Percentiles rank a stretch among this genome's conserved stretches.
These are phyloP conservation scores for Globodera rostochiensis DNA, from an alignment of 1,140 invertebrate genomes.

Conservation along the genomic window DNA sequence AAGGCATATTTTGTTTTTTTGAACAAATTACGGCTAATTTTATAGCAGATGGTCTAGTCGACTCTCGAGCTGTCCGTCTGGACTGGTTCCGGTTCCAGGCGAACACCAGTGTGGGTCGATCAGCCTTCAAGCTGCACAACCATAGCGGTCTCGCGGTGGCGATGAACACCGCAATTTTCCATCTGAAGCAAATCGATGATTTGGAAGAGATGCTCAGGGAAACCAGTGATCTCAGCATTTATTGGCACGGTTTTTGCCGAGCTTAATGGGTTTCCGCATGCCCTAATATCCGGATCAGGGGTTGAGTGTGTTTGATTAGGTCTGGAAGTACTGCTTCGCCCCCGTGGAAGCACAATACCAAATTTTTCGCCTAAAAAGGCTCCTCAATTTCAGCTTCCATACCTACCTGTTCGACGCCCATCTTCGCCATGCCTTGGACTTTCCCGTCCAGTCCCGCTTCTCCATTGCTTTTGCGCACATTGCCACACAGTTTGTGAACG, in stretches of 20 bases:
- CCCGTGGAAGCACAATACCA: no score
- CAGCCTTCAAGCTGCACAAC: conserved; percentile 80
- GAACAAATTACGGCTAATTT: not conserved
- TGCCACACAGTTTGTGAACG: conserved; percentile 94
- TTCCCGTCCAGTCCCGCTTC: conserved; percentile 70
- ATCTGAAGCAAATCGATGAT: conserved; percentile 96
- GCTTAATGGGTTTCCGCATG: not conserved
- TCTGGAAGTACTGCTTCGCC: no score
- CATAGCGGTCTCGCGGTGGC: conserved; percentile 84
- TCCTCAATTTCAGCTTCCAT: conserved; percentile 54
- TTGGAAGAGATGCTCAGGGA: conserved; percentile 95
- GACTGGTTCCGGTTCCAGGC: conserved; percentile 96
- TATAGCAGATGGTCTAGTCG: conserved; percentile 32
- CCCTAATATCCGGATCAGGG: no score
- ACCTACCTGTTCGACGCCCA: conserved; percentile 55
- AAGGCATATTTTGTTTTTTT: conserved; percentile 21
- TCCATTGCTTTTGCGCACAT: conserved; percentile 96
- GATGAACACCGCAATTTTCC: conserved; percentile 92
- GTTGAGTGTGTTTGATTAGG: no score
- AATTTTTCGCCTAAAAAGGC: no score
- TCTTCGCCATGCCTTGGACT: conserved; percentile 47
- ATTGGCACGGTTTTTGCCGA: conserved; percentile 72
- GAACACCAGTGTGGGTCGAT: conserved; percentile 84
- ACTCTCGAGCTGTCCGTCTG: conserved; percentile 81
- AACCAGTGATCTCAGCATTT: conserved; percentile 92